A percentile compares a stretch with the other conserved stretches of the same genome.
Evolutionary conservation across 2,888 invertebrate species (phyloP).

Genomic region (Endotricha flammealis): DNA sequence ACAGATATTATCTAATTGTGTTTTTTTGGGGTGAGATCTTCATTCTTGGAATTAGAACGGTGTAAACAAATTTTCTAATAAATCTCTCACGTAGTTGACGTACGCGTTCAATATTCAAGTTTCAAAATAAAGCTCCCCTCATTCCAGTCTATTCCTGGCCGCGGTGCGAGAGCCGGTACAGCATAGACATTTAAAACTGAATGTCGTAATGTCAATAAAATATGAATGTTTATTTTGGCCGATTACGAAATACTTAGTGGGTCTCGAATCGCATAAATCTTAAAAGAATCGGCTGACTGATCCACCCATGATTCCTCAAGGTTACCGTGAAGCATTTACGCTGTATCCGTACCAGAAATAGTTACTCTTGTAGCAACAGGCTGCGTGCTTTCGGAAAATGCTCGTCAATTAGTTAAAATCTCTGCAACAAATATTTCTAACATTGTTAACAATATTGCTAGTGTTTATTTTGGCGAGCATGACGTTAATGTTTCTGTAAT

Average conservation of each 20-base stretch:
- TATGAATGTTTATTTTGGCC: constrained; percentile 71
- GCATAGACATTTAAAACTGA: constrained; percentile 50
- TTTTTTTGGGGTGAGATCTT: background rate
- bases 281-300: constrained; percentile 55
- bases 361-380: constrained; percentile 27
- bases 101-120: constrained; percentile 34
- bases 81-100: constrained; percentile 32
- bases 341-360: constrained; percentile 65
- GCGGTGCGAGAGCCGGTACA: constrained; percentile 32
- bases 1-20: constrained; percentile 17
- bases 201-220: constrained; percentile 75
- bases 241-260: constrained; percentile 67
- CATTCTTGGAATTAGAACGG: constrained; percentile 5
- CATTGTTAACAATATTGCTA: constrained; percentile 30
- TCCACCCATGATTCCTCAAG: constrained; percentile 53
- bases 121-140: constrained; percentile 67
- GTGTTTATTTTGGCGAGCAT: constrained; percentile 33
- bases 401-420: constrained; percentile 37
- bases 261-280: constrained; percentile 59
- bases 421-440: constrained; percentile 28
- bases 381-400: constrained; percentile 43
- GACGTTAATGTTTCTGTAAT: constrained; percentile 25
- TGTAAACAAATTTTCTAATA: constrained; percentile 27
- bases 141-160: constrained; percentile 58
- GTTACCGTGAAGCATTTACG: constrained; percentile 50